Conservation (phyloP, 2,113 vertebrate species). For the Lathamus discolor region DNA sequence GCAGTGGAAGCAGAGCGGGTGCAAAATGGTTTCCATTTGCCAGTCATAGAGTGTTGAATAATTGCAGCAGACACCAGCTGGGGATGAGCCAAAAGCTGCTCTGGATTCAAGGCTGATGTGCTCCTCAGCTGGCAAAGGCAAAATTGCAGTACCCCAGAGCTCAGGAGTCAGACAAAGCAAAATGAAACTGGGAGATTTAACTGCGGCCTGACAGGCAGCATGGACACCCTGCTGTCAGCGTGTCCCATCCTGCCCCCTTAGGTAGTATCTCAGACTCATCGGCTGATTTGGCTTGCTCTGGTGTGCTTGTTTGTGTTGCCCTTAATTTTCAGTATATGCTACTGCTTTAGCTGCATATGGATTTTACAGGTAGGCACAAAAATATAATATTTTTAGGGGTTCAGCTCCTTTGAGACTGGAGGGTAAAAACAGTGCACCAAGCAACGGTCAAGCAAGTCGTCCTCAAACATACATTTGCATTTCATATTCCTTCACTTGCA, state of each 20-base stretch:
- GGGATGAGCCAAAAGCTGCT: neutral
- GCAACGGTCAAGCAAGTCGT: rapidly evolving
- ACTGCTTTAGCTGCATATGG: rapidly evolving
- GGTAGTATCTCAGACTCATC: neutral
- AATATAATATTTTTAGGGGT: neutral
- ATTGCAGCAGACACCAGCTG: neutral
- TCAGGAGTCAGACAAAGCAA: neutral
- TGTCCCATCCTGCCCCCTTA: neutral
- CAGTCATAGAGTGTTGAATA: neutral
- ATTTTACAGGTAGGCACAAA: neutral
- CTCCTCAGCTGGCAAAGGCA: neutral
- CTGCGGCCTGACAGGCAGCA: neutral
- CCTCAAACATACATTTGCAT: neutral
- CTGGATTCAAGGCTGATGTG: neutral
- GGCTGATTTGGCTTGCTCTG: neutral
- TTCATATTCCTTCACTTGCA: neutral
- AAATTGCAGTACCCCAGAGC: neutral
- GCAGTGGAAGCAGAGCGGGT: neutral
- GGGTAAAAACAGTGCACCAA: neutral
- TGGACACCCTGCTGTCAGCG: neutral
- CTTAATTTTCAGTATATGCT: neutral
- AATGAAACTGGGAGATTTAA: neutral
- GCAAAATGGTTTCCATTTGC: neutral
- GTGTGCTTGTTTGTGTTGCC: rapidly evolving
- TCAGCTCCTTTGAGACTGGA: neutral